These are phyloP conservation scores for Vulpes vulpes DNA, from an alignment of 2,113 vertebrate species.

Conservation along the genomic window DNA sequence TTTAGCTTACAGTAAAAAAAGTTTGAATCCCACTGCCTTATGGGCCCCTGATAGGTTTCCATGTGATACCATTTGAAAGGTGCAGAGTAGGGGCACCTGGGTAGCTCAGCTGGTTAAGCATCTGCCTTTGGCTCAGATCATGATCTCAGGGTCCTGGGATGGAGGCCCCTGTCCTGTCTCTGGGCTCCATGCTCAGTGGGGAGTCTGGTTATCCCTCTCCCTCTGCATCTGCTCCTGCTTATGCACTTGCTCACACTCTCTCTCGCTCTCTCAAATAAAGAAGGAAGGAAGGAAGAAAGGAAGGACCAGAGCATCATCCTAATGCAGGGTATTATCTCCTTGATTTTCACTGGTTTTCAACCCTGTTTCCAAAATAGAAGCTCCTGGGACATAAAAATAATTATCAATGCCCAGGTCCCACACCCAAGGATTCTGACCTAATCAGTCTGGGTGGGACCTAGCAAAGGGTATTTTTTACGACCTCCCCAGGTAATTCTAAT, in stretches of 20 bases:
- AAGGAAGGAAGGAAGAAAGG: too few relatives aligned
- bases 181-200: background rate
- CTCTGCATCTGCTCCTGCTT: background rate
- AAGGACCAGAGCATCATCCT: background rate
- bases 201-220: background rate
- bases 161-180: background rate
- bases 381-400: background rate
- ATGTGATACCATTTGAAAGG: background rate
- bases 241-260: background rate
- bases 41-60: background rate
- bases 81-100: background rate
- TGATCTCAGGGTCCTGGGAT: background rate
- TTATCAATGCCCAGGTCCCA: background rate
- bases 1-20: background rate
- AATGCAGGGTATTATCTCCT: background rate
- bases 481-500: background rate
- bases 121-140: background rate
- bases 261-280: background rate
- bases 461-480: background rate
- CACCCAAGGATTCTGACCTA: background rate
- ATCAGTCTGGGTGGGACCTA: background rate
- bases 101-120: background rate
- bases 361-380: background rate
- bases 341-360: background rate
- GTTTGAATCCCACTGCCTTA: background rate